Conservation (phyloP, 1,140 invertebrate genomes). For the Campoletis sonorensis region DNA sequence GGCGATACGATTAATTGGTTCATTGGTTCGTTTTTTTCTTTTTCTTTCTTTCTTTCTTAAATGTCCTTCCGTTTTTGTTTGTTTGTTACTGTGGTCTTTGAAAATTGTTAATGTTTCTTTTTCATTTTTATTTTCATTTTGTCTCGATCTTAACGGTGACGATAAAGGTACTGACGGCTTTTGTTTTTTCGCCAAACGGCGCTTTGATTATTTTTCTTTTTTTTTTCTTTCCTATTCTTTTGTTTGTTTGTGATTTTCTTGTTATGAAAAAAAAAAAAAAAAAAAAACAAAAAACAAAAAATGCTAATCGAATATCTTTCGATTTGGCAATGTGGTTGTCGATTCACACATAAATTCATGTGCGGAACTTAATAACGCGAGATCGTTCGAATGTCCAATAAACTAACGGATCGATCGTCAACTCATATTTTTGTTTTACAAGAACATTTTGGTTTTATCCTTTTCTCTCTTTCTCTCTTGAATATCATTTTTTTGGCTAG, state of each 20-base stretch:
- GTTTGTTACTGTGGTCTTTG: constrained; percentile 17
- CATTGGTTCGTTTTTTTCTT: constrained; percentile 42
- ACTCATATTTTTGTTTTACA: constrained; percentile 26
- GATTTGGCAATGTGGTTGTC: background rate
- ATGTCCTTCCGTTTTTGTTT: constrained; percentile 20
- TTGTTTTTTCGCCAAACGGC: constrained; percentile 23
- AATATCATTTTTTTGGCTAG: background rate
- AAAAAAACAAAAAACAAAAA: too few relatives aligned
- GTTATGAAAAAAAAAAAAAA: too few relatives aligned
- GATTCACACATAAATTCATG: background rate
- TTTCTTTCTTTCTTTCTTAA: constrained; percentile 27
- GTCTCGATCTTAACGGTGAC: constrained; percentile 30
- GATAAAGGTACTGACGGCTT: constrained; percentile 42
- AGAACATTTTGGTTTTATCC: constrained; percentile 27
- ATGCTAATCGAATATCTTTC: constrained; percentile 6
- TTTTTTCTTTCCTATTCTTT: constrained; percentile 16
- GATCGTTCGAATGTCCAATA: background rate
- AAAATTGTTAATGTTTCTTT: background rate
- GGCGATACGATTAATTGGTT: constrained; percentile 54
- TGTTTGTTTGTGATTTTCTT: background rate
- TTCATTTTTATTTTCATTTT: constrained; percentile 30
- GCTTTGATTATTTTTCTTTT: too few relatives aligned
- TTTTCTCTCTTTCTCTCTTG: constrained; percentile 20
- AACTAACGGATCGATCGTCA: too few relatives aligned
- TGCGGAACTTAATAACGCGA: background rate